phyloP scores from a whole-genome alignment of 2,797 vertebrate species.

The Acanthis flammea region DNA sequence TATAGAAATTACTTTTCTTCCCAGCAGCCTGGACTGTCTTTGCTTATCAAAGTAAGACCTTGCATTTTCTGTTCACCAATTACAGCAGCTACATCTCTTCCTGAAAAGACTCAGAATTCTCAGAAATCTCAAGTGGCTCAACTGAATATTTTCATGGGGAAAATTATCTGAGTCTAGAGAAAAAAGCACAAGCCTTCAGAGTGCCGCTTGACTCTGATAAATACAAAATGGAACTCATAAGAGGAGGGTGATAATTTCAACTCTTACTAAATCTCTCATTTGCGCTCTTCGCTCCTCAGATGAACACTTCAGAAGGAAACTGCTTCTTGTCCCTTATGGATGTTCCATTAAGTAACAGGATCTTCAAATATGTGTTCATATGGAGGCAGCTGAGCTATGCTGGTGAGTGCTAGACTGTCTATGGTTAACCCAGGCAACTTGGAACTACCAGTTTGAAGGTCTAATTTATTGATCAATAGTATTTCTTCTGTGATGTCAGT shows the following conservation, averaged over 20 bases:
- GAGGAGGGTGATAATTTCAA: neutral
- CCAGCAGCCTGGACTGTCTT: neutral
- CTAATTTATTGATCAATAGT: neutral
- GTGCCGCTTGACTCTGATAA: neutral
- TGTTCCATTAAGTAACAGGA: neutral
- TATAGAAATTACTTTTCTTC: neutral
- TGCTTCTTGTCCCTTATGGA: neutral
- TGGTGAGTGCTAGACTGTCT: neutral
- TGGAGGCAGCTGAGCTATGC: neutral
- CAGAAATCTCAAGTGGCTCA: constrained; percentile 38
- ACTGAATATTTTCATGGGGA: neutral
- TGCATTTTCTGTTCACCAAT: neutral
- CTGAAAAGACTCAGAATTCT: constrained; percentile 2
- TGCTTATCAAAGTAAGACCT: neutral
- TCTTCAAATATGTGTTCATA: neutral
- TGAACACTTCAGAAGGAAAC: neutral
- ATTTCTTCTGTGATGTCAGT: neutral
- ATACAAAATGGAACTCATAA: neutral
- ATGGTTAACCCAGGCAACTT: neutral
- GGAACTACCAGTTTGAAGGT: neutral
- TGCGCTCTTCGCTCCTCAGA: neutral
- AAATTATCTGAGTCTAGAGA: neutral
- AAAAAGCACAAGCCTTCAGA: neutral
- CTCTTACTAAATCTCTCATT: neutral
- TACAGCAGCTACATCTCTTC: neutral